phyloP scores from a whole-genome alignment of 1,140 invertebrate species.

The Drosophila quadrilineata region DNA sequence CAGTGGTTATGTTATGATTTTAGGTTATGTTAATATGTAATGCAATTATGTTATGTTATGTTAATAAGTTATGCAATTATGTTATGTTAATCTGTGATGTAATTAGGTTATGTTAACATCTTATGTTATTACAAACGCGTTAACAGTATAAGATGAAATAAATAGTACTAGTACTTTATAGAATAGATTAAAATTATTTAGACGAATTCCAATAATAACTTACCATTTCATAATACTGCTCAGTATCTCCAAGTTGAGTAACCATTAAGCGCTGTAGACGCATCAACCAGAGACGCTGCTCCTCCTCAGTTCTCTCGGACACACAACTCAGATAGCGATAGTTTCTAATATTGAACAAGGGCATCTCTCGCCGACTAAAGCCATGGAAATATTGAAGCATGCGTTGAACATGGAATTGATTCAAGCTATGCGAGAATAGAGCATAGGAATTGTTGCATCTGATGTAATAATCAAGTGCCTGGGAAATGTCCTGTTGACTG shows the following conservation, averaged over 20 bases:
- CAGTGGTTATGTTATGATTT: too few relatives aligned
- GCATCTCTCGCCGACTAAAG: neutral
- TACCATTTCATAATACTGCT: slow-evolving; percentile 57
- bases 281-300: slow-evolving; percentile 24
- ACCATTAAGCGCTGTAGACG: slow-evolving; percentile 15
- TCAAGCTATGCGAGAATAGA: slow-evolving; percentile 34
- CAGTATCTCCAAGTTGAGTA: slow-evolving; percentile 3
- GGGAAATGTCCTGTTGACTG: neutral
- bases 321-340: slow-evolving; percentile 36
- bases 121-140: too few relatives aligned
- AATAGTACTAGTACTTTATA: too few relatives aligned
- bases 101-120: too few relatives aligned
- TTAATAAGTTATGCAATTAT: too few relatives aligned
- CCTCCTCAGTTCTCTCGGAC: neutral
- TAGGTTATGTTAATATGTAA: too few relatives aligned
- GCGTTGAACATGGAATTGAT: slow-evolving; percentile 44
- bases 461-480: slow-evolving; percentile 30
- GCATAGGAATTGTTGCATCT: slow-evolving; percentile 47
- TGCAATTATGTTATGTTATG: too few relatives aligned
- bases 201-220: neutral
- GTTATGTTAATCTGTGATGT: too few relatives aligned
- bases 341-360: slow-evolving; percentile 13
- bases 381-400: slow-evolving; percentile 49
- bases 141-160: too few relatives aligned
- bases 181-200: neutral